These are phyloP conservation scores for Rhyacophila brunnea DNA, from an alignment of 1,140 invertebrate genomes.

Conservation along the genomic window DNA sequence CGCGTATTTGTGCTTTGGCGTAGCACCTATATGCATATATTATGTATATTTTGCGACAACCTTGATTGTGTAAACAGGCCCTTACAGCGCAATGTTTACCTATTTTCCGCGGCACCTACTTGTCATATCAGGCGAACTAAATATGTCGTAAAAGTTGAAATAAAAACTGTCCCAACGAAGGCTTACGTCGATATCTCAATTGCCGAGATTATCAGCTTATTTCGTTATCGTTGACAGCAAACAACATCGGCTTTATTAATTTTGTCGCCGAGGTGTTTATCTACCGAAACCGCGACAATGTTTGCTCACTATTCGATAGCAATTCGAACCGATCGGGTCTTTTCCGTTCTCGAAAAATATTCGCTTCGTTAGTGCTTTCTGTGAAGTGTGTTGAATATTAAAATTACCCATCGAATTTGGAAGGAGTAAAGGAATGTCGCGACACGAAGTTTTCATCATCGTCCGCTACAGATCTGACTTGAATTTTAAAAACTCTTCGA, in stretches of 20 bases:
- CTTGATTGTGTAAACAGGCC: too few species aligned
- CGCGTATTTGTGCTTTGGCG: too few species aligned
- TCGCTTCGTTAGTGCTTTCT: background rate
- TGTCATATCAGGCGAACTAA: too few species aligned
- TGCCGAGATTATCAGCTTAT: background rate
- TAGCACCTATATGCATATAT: too few species aligned
- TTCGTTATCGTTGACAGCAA: constrained; percentile 1
- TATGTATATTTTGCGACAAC: too few species aligned
- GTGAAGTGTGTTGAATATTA: background rate
- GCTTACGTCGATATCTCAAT: constrained; percentile 6
- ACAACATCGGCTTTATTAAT: constrained; percentile 3
- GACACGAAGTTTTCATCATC: background rate
- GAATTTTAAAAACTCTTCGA: background rate
- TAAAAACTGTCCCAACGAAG: background rate
- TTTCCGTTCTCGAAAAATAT: background rate
- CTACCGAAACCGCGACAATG: background rate
- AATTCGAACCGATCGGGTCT: background rate
- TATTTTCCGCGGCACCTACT: too few species aligned
- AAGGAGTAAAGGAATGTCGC: background rate
- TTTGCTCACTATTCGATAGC: background rate
- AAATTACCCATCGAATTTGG: background rate
- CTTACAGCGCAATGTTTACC: too few species aligned
- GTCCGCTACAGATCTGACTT: constrained; percentile 11
- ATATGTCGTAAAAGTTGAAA: too few species aligned
- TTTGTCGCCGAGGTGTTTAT: constrained; percentile 10